Evolutionary conservation across 2,888 invertebrate genomes (phyloP), one percentile per base, ranked within the genome.

Genomic region (Calliscelio sp.): DNA sequence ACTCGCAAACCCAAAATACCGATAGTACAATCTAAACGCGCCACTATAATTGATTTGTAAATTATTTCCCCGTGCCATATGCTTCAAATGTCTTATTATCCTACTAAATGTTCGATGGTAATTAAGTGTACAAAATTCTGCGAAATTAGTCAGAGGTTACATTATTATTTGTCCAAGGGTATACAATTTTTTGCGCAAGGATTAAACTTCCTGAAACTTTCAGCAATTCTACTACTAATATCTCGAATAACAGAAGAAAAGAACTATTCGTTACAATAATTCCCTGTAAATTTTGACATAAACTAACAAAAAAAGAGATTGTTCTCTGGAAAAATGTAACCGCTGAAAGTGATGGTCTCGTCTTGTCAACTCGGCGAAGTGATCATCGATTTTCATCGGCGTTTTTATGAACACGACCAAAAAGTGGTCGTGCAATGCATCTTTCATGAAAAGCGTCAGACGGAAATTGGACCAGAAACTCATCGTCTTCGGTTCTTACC

Each of bases 21-120:
- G 89, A 89, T 89, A 88, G 87, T 86, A 84, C 85, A 88, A 89
- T 88, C 89, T 89, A 88, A 90, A 89, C 89, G 86, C 86, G 79
- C 87, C 77, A 83, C 86, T 87, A 88, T 91, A 90, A 92, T 92
- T 91, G 90, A 91, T 91, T 90, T 88, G 87, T 90, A 89, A 91
- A 91, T 92, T 90, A 90, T 1, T 63, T 90, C 90, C 90, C 83
- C 8, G n/a, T 16, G 44, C 35, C 20, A 28, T 41, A 32, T 71
- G 59, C 79, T 61, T n/a, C n/a, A n/a, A n/a, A n/a, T n/a, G n/a
- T n/a, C n/a, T n/a, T n/a, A n/a, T n/a, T n/a, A n/a, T n/a, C n/a
- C n/a, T n/a, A n/a, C n/a, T n/a, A n/a, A n/a, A n/a, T n/a, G n/a
- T n/a, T n/a, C n/a, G n/a, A n/a, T n/a, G n/a, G n/a, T n/a, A n/a